phyloP scores from a whole-genome alignment of 2,888 invertebrate genomes.

The Habroteleia sp. region DNA sequence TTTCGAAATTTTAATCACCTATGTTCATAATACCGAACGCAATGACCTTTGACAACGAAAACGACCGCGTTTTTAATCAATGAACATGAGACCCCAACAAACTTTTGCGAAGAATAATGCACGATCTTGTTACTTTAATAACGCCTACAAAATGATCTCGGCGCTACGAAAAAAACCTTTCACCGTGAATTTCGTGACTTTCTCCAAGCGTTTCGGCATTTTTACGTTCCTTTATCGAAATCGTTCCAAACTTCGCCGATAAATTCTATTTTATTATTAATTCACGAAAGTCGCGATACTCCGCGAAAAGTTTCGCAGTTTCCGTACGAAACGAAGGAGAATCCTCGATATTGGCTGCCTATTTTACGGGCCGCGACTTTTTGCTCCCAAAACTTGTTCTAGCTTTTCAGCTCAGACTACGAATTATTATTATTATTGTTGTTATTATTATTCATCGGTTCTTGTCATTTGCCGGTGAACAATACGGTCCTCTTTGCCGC shows the following conservation, averaged over 20 bases:
- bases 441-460: constrained; percentile 25
- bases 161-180: constrained; percentile 27
- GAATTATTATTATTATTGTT: constrained; percentile 42
- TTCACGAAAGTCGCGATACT: constrained; percentile 52
- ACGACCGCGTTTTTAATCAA: no score
- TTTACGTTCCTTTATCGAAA: constrained; percentile 36
- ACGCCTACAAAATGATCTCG: background rate
- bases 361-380: constrained; percentile 56
- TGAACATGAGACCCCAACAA: no score
- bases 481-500: constrained; percentile 1
- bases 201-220: constrained; percentile 38
- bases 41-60: constrained; percentile 3
- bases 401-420: constrained; percentile 19
- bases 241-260: constrained; percentile 43
- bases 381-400: constrained; percentile 37
- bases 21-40: no score
- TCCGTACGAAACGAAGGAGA: constrained; percentile 39
- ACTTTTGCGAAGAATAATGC: no score
- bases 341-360: constrained; percentile 45
- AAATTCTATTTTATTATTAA: constrained; percentile 60
- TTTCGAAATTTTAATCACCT: no score
- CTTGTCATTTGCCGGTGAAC: constrained; percentile 3
- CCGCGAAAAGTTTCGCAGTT: constrained; percentile 48
- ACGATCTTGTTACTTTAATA: background rate
- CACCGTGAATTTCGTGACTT: constrained; percentile 40